Conservation (phyloP, 2,888 invertebrate genomes). For the Melanargia galathea region DNA sequence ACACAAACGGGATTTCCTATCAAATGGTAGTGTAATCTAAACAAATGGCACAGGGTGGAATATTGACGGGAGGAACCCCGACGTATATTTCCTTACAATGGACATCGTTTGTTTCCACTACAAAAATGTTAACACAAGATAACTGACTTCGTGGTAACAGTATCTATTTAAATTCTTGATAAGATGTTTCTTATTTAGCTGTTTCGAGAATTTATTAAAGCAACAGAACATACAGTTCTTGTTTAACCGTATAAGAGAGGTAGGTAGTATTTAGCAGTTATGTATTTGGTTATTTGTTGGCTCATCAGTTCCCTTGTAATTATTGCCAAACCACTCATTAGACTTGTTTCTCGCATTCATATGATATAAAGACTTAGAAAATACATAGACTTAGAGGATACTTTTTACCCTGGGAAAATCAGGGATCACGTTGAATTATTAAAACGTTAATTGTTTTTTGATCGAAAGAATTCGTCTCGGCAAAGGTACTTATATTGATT, state of each 20-base stretch:
- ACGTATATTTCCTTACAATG: slow-evolving; percentile 16
- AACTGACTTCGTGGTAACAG: not conserved
- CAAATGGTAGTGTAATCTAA: slow-evolving; percentile 58
- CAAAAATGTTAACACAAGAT: slow-evolving; percentile 18
- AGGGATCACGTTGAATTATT: no score
- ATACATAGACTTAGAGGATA: no score
- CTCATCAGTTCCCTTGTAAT: no score
- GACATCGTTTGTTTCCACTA: slow-evolving; percentile 19
- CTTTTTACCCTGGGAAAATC: no score
- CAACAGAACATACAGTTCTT: not conserved
- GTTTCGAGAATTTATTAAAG: not conserved
- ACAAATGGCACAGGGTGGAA: slow-evolving; percentile 56
- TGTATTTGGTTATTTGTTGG: no score
- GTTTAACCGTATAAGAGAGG: not conserved
- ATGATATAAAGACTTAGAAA: no score
- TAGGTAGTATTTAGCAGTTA: no score
- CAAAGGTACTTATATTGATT: no score
- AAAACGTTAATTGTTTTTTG: no score
- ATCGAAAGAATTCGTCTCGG: no score
- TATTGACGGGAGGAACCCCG: slow-evolving; percentile 55
- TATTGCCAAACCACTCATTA: no score
- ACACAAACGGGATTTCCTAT: slow-evolving; percentile 17
- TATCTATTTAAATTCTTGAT: slow-evolving; percentile 1
- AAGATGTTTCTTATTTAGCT: not conserved
- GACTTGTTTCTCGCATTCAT: no score